Percentiles rank a stretch among this genome's conserved stretches.
phyloP scores from a whole-genome alignment of 2,888 invertebrate species.

The Ophioninae sp. region DNA sequence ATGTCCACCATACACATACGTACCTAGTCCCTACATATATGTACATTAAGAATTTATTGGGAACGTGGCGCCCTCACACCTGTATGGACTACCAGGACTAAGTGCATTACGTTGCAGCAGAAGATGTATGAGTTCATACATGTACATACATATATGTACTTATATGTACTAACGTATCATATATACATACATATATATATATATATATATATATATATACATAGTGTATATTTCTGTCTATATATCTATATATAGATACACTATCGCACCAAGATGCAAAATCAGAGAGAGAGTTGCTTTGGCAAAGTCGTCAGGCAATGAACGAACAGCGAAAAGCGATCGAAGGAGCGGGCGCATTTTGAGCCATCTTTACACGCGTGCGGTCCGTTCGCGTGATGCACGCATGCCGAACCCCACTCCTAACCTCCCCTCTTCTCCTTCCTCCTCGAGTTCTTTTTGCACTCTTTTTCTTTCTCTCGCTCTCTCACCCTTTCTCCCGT shows the following conservation, averaged over 20 bases:
- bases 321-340: slow-evolving; percentile 31
- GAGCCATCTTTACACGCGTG: slow-evolving; percentile 71
- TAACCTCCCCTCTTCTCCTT: slow-evolving; percentile 52
- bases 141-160: too few species aligned
- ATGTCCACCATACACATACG: background rate
- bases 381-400: slow-evolving; percentile 77
- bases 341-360: slow-evolving; percentile 53
- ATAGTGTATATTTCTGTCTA: too few species aligned
- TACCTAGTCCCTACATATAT: background rate
- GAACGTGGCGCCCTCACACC: slow-evolving; percentile 14
- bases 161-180: too few species aligned
- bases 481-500: slow-evolving; percentile 21
- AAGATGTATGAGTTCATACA: too few species aligned
- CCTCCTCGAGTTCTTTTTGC: slow-evolving; percentile 17
- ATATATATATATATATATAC: background rate
- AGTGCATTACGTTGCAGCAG: too few species aligned
- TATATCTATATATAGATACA: slow-evolving; percentile 8
- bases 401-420: slow-evolving; percentile 69
- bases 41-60: background rate
- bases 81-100: background rate
- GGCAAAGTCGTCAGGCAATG: slow-evolving; percentile 57
- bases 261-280: slow-evolving; percentile 40
- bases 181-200: too few species aligned
- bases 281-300: slow-evolving; percentile 41
- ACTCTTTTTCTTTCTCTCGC: slow-evolving; percentile 36